These are phyloP conservation scores for Silurus aristotelis DNA, from an alignment of 2,797 vertebrate genomes.

Conservation along the genomic window DNA sequence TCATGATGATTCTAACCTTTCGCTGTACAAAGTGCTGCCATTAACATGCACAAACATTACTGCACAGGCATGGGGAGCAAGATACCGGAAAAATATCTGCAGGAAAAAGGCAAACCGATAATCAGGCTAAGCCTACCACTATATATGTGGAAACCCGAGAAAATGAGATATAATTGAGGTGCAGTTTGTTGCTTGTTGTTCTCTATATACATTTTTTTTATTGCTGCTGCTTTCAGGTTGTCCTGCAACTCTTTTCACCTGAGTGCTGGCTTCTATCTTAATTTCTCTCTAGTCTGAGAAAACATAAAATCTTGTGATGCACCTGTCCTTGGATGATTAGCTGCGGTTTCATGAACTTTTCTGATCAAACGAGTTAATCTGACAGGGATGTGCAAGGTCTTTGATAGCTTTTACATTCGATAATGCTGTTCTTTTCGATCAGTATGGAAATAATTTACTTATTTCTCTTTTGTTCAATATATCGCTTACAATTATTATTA, in stretches of 20 bases:
- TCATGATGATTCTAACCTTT: constrained; percentile 74
- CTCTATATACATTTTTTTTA: neutral
- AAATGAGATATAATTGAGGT: neutral
- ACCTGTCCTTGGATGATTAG: neutral
- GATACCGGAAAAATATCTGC: neutral
- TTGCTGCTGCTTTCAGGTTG: neutral
- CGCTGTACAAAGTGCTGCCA: constrained; percentile 59
- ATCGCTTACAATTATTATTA: too few relatives aligned
- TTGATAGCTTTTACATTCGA: neutral
- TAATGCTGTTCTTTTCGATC: neutral
- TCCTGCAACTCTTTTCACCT: neutral
- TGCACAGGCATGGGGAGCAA: constrained; percentile 44
- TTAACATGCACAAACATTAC: constrained; percentile 64
- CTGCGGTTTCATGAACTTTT: neutral
- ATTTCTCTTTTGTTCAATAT: neutral
- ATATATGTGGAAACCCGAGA: neutral
- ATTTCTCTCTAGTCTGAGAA: neutral
- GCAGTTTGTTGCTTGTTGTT: neutral
- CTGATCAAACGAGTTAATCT: neutral
- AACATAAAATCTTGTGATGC: neutral
- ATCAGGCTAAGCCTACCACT: neutral
- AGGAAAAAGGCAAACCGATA: neutral
- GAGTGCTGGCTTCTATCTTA: neutral
- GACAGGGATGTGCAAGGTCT: neutral
- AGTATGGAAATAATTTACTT: neutral